A percentile compares a stretch with the other conserved stretches of the same genome.
phyloP scores from a whole-genome alignment of 2,797 vertebrate genomes.

The Myiotriccus ornatus region DNA sequence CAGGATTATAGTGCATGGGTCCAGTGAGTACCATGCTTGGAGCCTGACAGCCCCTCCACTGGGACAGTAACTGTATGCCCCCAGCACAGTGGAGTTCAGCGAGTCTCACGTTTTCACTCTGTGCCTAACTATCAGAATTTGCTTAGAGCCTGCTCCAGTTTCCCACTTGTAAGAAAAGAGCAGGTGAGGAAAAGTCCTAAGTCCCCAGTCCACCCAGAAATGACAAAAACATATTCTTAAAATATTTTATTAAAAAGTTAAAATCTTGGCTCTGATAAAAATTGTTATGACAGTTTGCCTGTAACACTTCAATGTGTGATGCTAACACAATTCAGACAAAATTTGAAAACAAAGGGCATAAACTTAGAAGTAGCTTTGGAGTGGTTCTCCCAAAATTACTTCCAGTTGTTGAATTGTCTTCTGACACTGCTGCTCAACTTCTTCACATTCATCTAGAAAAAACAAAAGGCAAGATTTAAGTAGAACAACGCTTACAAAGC shows the following conservation, averaged over 20 bases:
- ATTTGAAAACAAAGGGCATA: neutral
- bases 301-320: neutral
- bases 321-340: neutral
- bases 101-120: neutral
- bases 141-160: neutral
- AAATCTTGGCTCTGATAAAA: conserved; percentile 23
- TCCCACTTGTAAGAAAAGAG: neutral
- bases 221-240: neutral
- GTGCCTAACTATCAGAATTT: neutral
- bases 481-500: neutral
- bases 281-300: neutral
- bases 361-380: conserved; percentile 91
- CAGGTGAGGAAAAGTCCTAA: neutral
- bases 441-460: conserved; percentile 89
- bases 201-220: neutral
- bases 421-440: conserved; percentile 94
- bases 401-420: conserved; percentile 91
- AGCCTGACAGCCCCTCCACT: fast-evolving
- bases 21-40: neutral
- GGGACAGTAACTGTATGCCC: neutral
- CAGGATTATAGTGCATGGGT: neutral
- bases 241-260: conserved; percentile 58
- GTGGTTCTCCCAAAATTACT: conserved; percentile 87
- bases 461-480: neutral
- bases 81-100: neutral